Evolutionary conservation across 2,113 vertebrate genomes (phyloP), one percentile per base, ranked within the genome.

Genomic region (Nanger granti): DNA sequence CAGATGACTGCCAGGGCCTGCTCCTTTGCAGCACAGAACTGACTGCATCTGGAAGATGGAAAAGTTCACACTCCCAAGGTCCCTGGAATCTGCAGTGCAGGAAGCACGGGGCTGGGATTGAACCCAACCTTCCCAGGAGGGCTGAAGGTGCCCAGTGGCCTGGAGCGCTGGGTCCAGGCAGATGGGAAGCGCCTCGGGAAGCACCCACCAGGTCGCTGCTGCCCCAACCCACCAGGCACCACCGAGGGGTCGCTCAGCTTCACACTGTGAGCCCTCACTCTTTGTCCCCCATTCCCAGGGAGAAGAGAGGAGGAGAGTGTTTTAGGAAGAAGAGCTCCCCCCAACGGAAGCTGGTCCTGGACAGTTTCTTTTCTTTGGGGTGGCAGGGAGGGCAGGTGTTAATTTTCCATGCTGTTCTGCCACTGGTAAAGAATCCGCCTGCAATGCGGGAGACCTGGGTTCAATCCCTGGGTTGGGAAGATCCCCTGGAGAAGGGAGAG

Each of bases 1-100:
- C 99, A 99, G 99, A 99, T 99, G 99, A 99, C 99, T 99, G 99
- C 99, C 99, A 99, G 99, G 98, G 98, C 97, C 98, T 57, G 84
- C 97, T 98, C 47, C 47, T 96, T 97, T 98, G 98, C 97, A 98
- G 97, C 97, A 97, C 93, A 95, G 97, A 98, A 97, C 97, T 86
- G 94, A 96, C 97, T 86, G 94, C 55, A 12, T 73, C 37, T 15
- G 0, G 7, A 28, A 87, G 73, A 37, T 66, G 82, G 95, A 88
- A 44, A 15, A 8, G 0, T n/a, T 54, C 2, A 34, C 0, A 0
- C 15, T 20, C n/a, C 52, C 4, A 15, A 26, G 37, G 26, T 69
- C 47, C 52, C 73, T 7, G 13, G 54, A 47, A 69, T 84, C 55
- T n/a, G 62, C 41, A 2, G 76, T 0, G 9, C 31, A 55, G 62